Conservation (phyloP, 92 coral and sea anemone genomes). For the Isaurus tuberculatus region DNA sequence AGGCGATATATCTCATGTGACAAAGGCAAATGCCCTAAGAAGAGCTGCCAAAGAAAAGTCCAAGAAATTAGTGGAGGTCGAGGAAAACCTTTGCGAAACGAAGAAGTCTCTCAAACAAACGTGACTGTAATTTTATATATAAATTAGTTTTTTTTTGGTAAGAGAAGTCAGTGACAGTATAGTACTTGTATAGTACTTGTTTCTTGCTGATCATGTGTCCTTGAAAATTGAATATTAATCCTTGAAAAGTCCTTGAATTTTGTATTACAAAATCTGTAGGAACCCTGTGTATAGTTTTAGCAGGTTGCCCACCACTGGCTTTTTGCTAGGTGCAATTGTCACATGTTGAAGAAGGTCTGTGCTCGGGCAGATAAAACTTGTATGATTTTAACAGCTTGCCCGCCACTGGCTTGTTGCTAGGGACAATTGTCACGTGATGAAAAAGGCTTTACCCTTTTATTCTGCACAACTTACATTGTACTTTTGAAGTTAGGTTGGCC, state of each 20-base stretch:
- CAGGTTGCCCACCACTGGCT: too few species aligned
- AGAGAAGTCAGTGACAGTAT: slow-evolving; percentile 29
- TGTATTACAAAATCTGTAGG: slow-evolving; percentile 42
- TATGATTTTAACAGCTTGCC: too few species aligned
- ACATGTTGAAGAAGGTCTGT: too few species aligned
- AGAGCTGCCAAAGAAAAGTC: slow-evolving; percentile 44
- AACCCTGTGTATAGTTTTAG: too few species aligned
- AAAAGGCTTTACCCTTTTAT: too few species aligned
- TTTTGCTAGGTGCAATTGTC: too few species aligned
- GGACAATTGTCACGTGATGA: too few species aligned
- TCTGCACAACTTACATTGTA: too few species aligned
- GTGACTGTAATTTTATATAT: slow-evolving; percentile 6
- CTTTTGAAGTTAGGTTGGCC: too few species aligned
- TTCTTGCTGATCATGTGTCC: slow-evolving; percentile 41
- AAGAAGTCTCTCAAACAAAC: slow-evolving; percentile 42
- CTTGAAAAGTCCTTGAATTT: too few species aligned
- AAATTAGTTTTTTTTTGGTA: slow-evolving; percentile 18
- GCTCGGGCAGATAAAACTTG: too few species aligned
- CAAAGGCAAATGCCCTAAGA: slow-evolving; percentile 24
- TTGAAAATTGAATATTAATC: not conserved
- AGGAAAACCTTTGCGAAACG: slow-evolving; percentile 55
- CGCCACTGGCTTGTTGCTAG: too few species aligned
- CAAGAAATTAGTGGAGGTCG: slow-evolving; percentile 52
- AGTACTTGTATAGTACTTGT: slow-evolving; percentile 37
- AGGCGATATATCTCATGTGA: slow-evolving; percentile 23